Evolutionary conservation across 2,797 vertebrate genomes (phyloP), one percentile per base, ranked within the genome.

Genomic region (Rhabdophis nuchalis): DNA sequence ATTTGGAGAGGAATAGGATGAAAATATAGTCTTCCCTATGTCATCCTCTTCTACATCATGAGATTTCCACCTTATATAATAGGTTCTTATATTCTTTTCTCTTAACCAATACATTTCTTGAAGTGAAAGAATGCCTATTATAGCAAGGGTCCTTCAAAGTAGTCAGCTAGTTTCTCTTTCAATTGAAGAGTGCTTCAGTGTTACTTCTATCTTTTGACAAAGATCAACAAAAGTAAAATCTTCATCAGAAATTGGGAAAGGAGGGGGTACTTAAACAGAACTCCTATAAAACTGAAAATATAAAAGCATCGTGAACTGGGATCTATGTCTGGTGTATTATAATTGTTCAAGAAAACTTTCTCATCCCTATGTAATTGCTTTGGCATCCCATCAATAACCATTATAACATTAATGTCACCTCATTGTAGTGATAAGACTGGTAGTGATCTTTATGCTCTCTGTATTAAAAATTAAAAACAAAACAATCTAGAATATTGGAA

Each of bases 151-250:
- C 85, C 1, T 91, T 20, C 20, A 87, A 46, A 46, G 20, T 23
- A 93, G 90, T 2, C 0, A 53, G 87, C 91, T 85, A 9, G 87
- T 0, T 87, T 60, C 53, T 87, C 53, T 72, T 61, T 57, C 29
- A 60, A 92, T 92, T 50, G 88, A 91, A 4, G 14, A 88, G 46
- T 0, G 0, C 89, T 94, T 93, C 54, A 56, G 58, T 87, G 88
- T 54, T 5, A 53, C 0, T 92, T 92, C 20, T 93, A 56, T 92
- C 4, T 4, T 94, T 94, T 94, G 12, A 89, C 72, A 91, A 89
- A 86, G 6, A 5, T 89, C 93, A 94, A 89, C 77, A 5, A 41
- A 92, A 94, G 87, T n/a, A 94, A 87, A 92, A 61, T 92, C 64
- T 93, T 86, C 41, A 92, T 94, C 16, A 90, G 92, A 41, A 23